phyloP scores from a whole-genome alignment of 2,888 invertebrate genomes.

The Gordius sp. region DNA sequence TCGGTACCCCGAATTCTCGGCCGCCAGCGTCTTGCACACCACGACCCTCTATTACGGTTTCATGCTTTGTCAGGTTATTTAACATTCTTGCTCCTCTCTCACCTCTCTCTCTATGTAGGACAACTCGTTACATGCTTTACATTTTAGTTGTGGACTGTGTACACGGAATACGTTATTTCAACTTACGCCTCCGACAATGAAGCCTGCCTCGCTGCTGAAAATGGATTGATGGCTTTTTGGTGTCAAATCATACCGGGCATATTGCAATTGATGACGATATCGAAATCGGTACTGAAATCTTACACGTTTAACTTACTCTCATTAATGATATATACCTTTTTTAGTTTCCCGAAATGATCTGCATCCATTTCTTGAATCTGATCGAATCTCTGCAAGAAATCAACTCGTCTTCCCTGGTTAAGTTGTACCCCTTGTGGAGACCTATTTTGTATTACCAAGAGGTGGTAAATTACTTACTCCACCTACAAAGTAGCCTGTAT shows the following conservation, averaged over 20 bases:
- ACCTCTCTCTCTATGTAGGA: no score
- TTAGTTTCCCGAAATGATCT: constrained; percentile 84
- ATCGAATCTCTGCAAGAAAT: constrained; percentile 80
- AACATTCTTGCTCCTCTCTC: no score
- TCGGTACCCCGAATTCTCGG: constrained; percentile 73
- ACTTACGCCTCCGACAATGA: constrained; percentile 31
- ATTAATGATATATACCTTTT: no score
- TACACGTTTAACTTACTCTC: no score
- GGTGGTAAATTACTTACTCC: no score
- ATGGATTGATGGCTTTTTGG: constrained; percentile 82
- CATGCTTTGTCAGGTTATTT: constrained; percentile 62
- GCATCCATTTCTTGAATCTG: constrained; percentile 72
- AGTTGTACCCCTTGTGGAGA: constrained; percentile 63
- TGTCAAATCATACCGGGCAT: constrained; percentile 83
- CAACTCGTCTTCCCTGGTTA: constrained; percentile 42
- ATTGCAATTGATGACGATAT: constrained; percentile 61
- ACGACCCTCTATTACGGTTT: constrained; percentile 71
- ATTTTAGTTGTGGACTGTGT: constrained; percentile 63
- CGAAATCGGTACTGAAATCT: constrained; percentile 60
- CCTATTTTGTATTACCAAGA: constrained; percentile 70
- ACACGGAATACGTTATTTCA: constrained; percentile 60
- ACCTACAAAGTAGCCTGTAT: no score
- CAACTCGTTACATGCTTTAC: not conserved
- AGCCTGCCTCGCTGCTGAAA: constrained; percentile 3
- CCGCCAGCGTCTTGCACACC: constrained; percentile 66